Percentiles rank a stretch among this genome's conserved stretches.
Evolutionary conservation across 2,888 invertebrate species (phyloP).

Genomic region (Ectemnius continuus): DNA sequence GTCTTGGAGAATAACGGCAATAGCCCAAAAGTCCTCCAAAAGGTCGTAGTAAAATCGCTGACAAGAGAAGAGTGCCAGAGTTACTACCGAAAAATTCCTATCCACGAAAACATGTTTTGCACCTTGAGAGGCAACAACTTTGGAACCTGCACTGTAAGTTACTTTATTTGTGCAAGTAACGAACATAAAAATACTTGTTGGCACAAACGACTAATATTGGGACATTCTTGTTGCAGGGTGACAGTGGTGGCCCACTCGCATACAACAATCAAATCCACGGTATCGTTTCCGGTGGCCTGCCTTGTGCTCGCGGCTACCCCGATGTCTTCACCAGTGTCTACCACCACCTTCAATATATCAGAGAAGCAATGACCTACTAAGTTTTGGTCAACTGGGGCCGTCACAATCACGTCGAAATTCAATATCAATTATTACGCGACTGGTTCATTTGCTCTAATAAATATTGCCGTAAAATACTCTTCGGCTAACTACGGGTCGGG

Average conservation of each 20-base stretch:
- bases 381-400: too few species aligned
- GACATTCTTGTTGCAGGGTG: conserved; percentile 31
- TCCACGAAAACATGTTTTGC: conserved; percentile 26
- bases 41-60: conserved; percentile 24
- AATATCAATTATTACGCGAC: too few species aligned
- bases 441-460: too few species aligned
- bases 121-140: conserved; percentile 12
- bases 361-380: neutral
- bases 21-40: neutral
- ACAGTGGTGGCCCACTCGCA: conserved; percentile 48
- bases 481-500: too few species aligned
- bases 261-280: conserved; percentile 28
- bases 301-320: conserved; percentile 40
- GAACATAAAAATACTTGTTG: neutral
- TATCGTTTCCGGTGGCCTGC: conserved; percentile 40
- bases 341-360: conserved; percentile 10
- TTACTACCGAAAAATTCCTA: neutral
- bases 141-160: conserved; percentile 44
- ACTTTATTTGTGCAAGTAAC: neutral
- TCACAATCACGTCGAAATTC: too few species aligned
- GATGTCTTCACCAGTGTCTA: conserved; percentile 42
- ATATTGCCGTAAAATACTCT: too few species aligned
- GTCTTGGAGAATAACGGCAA: too few species aligned
- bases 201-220: neutral
- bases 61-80: conserved; percentile 2